phyloP scores from a whole-genome alignment of 1,140 invertebrate genomes.

The Drosophila paulistorum region DNA sequence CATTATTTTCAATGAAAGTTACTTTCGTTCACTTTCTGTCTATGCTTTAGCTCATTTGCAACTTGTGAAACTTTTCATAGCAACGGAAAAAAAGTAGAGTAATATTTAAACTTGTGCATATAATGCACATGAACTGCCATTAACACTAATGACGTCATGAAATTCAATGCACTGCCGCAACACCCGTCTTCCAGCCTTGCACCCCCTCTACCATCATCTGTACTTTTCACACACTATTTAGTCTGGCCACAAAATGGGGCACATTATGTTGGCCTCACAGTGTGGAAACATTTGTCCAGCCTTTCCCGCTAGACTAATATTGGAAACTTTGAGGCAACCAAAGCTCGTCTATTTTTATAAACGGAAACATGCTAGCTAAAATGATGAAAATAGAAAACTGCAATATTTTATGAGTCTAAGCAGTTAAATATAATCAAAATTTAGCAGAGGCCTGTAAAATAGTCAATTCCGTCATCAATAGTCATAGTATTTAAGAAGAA shows the following conservation, averaged over 20 bases:
- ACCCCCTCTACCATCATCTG: not conserved
- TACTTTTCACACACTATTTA: not conserved
- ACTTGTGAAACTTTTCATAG: constrained; percentile 49
- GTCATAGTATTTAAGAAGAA: too few species aligned
- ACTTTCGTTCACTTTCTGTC: constrained; percentile 24
- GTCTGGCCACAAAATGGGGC: constrained; percentile 20
- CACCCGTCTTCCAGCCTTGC: too few species aligned
- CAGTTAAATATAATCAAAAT: too few species aligned
- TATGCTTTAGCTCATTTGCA: constrained; percentile 34
- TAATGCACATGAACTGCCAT: constrained; percentile 56
- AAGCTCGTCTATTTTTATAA: constrained; percentile 17
- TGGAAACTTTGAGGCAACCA: constrained; percentile 42
- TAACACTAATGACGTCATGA: constrained; percentile 65
- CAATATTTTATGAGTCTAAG: not conserved
- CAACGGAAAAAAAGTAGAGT: constrained; percentile 36
- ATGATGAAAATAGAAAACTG: not conserved
- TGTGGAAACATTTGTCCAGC: constrained; percentile 21
- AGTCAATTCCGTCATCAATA: too few species aligned
- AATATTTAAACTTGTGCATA: constrained; percentile 59
- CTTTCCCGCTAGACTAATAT: constrained; percentile 41
- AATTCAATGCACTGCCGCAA: constrained; percentile 46
- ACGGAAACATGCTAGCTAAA: not conserved
- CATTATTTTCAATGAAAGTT: constrained; percentile 57
- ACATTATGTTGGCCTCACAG: constrained; percentile 21
- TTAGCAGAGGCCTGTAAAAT: too few species aligned